Evolutionary conservation across 2,888 invertebrate species (phyloP).

Genomic region (Drosophila leonis): DNA sequence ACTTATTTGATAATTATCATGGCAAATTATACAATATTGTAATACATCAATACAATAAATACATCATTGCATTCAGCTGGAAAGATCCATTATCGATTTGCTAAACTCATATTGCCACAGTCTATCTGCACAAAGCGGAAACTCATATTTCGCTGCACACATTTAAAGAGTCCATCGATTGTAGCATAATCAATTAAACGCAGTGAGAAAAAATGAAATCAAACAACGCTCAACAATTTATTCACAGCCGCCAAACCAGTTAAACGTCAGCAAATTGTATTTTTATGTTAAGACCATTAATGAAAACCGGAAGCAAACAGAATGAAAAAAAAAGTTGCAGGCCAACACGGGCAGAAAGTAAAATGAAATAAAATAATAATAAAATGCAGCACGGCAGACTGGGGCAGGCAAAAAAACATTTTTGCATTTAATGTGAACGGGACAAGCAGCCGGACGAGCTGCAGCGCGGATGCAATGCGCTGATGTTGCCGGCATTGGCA

Average conservation of each 20-base stretch:
- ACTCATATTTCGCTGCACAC: not conserved
- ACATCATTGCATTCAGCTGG: not conserved
- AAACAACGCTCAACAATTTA: conserved; percentile 74
- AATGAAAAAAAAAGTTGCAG: conserved; percentile 30
- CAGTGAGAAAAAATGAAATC: conserved; percentile 56
- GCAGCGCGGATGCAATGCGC: conserved; percentile 12
- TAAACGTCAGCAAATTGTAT: conserved; percentile 77
- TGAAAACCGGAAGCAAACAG: conserved; percentile 71
- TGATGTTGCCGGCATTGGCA: conserved; percentile 54
- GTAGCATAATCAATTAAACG: conserved; percentile 21
- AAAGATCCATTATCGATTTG: not conserved
- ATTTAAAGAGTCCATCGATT: not conserved
- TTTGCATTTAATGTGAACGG: conserved; percentile 61
- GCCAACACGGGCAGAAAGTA: conserved; percentile 17
- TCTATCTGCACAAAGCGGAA: not conserved
- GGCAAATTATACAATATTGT: not conserved
- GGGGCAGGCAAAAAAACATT: conserved; percentile 51
- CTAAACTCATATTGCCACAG: not conserved
- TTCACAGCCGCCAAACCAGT: conserved; percentile 63
- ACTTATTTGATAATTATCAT: not conserved
- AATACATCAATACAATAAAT: not conserved
- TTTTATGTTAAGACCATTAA: conserved; percentile 79
- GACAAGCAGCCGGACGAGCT: conserved; percentile 17
- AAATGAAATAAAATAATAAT: conserved; percentile 20
- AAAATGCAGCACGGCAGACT: conserved; percentile 14